Conservation (phyloP, 2,113 vertebrate genomes). For the Orycteropus afer region DNA sequence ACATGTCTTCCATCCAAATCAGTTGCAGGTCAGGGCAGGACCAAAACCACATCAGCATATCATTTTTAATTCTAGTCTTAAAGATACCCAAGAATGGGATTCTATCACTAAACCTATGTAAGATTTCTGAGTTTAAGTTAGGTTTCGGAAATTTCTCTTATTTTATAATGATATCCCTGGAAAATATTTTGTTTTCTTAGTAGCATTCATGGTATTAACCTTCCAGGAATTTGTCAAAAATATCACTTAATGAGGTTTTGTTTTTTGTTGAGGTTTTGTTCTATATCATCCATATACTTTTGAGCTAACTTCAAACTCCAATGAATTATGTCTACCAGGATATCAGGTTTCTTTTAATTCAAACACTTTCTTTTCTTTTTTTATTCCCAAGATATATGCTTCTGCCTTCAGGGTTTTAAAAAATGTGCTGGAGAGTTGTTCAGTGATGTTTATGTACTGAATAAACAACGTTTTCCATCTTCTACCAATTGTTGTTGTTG, state of each 20-base stretch:
- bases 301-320: constrained; percentile 42
- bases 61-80: background rate
- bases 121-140: constrained; percentile 6
- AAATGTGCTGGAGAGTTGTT: background rate
- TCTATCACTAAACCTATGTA: background rate
- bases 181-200: constrained; percentile 43
- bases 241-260: background rate
- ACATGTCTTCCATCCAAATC: background rate
- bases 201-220: background rate
- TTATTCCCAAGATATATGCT: constrained; percentile 36
- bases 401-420: constrained; percentile 42
- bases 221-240: background rate
- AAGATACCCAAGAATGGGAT: background rate
- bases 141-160: constrained; percentile 17
- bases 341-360: constrained; percentile 29
- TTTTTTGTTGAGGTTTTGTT: background rate
- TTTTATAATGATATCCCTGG: background rate
- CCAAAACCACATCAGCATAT: background rate
- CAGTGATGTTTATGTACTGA: constrained; percentile 3
- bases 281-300: background rate
- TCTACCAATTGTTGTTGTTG: too few species aligned
- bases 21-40: background rate
- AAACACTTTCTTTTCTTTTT: background rate
- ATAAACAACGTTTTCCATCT: constrained; percentile 20
- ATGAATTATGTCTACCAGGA: background rate